Conservation (phyloP, 2,797 vertebrate species). For the Cynopterus sphinx region DNA sequence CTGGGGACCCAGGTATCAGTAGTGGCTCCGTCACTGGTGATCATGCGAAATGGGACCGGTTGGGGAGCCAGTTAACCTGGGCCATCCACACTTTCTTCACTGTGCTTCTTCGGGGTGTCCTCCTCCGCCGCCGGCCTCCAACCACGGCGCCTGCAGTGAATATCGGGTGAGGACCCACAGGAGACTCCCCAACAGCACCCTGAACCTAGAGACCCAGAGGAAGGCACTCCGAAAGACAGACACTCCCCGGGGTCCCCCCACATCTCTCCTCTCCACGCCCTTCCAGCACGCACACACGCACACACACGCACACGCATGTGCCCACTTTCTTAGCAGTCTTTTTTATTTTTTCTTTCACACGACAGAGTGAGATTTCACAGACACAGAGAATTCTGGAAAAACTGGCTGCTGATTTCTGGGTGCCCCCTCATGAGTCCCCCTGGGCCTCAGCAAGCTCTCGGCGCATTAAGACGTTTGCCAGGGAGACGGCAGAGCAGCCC, state of each 20-base stretch:
- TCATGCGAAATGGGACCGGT: too few species aligned
- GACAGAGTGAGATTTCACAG: background rate
- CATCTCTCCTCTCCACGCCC: background rate
- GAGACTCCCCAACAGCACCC: background rate
- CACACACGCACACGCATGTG: rapidly evolving
- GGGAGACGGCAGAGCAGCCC: background rate
- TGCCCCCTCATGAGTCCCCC: background rate
- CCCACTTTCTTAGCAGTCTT: background rate
- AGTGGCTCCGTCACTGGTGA: too few species aligned
- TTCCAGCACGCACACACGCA: background rate
- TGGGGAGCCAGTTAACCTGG: too few species aligned
- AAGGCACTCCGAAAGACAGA: rapidly evolving
- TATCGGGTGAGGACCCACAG: too few species aligned
- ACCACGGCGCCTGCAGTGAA: rapidly evolving
- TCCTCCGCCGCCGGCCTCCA: rapidly evolving
- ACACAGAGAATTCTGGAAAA: background rate
- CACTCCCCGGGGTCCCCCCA: rapidly evolving
- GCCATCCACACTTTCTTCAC: too few species aligned
- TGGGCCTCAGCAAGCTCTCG: background rate
- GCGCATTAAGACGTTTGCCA: background rate
- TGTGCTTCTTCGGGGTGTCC: too few species aligned
- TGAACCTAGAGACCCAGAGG: background rate
- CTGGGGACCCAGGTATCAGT: too few species aligned
- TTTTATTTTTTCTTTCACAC: too few species aligned
- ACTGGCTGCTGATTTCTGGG: background rate